phyloP scores from a whole-genome alignment of 2,797 vertebrate species.

The Yasuhikotakia modesta region DNA sequence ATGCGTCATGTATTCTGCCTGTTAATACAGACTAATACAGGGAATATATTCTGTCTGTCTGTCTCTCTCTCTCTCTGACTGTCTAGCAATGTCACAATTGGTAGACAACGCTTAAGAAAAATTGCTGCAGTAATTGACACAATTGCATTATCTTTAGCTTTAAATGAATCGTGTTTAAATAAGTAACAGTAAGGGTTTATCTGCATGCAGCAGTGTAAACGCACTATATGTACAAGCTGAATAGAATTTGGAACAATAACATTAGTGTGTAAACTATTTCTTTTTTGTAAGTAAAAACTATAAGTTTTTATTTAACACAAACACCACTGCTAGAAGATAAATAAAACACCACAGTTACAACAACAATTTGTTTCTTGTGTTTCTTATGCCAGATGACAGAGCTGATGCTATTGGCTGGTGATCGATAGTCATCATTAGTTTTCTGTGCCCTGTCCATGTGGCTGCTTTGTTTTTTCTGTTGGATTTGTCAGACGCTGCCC shows the following conservation, averaged over 20 bases:
- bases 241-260: too few species aligned
- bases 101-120: background rate
- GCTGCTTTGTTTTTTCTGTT: conserved; percentile 38
- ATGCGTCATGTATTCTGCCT: conserved; percentile 52
- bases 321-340: background rate
- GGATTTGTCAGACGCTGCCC: conserved; percentile 14
- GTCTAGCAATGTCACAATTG: conserved; percentile 1
- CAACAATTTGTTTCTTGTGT: conserved; percentile 21
- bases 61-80: conserved; percentile 13
- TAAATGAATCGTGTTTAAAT: background rate
- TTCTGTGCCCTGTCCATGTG: conserved; percentile 46
- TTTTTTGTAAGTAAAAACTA: too few species aligned
- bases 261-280: too few species aligned
- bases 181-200: too few species aligned
- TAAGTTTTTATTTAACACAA: too few species aligned
- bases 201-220: too few species aligned
- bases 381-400: conserved; percentile 33
- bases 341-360: background rate
- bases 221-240: too few species aligned
- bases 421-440: conserved; percentile 50
- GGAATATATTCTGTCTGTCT: conserved; percentile 10
- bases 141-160: background rate
- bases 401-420: conserved; percentile 26
- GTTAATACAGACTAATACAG: conserved; percentile 55
- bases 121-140: conserved; percentile 1